A percentile compares a stretch with the other conserved stretches of the same genome.
Evolutionary conservation across 2,113 vertebrate genomes (phyloP).

Genomic region (Crocuta crocuta): DNA sequence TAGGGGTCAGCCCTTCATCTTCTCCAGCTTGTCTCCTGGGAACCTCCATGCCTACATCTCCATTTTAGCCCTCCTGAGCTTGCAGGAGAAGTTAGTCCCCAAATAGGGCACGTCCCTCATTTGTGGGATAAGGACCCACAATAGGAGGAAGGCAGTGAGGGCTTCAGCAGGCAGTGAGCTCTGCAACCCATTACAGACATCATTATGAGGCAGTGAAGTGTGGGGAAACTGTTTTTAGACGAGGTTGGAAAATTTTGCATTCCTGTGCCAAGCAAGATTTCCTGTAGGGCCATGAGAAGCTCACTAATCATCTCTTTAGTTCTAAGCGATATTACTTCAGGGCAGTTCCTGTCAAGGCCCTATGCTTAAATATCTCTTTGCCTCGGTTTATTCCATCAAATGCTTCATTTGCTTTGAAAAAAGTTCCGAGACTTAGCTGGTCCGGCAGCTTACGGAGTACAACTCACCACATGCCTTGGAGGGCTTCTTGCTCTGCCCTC

Average conservation of each 20-base stretch:
- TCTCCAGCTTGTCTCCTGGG: not conserved
- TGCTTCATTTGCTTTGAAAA: conserved; percentile 57
- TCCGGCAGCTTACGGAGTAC: not conserved
- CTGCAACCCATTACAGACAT: conserved; percentile 46
- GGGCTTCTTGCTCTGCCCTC: not conserved
- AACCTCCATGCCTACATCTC: not conserved
- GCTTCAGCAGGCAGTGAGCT: not conserved
- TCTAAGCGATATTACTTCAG: conserved; percentile 55
- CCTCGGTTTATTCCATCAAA: conserved; percentile 64
- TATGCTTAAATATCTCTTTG: conserved; percentile 57
- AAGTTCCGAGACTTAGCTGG: not conserved
- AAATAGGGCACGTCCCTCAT: not conserved
- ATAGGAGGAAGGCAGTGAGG: not conserved
- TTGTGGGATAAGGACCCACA: not conserved
- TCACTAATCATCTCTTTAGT: conserved; percentile 71
- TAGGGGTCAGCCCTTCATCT: not conserved
- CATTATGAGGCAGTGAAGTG: conserved; percentile 8
- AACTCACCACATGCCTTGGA: not conserved
- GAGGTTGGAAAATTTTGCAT: conserved; percentile 58
- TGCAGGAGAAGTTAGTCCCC: not conserved
- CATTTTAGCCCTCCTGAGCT: not conserved
- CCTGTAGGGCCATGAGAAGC: conserved; percentile 59
- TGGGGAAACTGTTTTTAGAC: conserved; percentile 60
- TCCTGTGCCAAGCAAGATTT: conserved; percentile 71
- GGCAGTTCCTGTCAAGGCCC: conserved; percentile 68